These are phyloP conservation scores for Rhodeus uyekii DNA, from an alignment of 2,797 vertebrate species.

Conservation along the genomic window DNA sequence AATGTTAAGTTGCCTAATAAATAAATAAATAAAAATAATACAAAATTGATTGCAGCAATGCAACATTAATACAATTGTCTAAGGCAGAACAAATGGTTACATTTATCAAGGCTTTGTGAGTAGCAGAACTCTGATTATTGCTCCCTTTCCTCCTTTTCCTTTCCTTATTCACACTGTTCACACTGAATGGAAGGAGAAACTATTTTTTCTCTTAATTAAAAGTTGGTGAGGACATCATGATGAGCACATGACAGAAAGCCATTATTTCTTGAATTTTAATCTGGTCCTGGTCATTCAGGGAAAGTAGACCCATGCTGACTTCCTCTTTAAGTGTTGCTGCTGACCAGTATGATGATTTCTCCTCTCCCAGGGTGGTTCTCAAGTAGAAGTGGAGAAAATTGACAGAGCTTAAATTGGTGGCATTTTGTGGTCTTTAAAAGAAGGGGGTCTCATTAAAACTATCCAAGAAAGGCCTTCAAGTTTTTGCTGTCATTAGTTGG, in stretches of 20 bases:
- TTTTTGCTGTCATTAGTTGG: constrained; percentile 91
- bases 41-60: background rate
- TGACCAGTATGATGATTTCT: constrained; percentile 85
- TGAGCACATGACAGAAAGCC: constrained; percentile 87
- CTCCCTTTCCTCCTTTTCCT: background rate
- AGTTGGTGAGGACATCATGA: constrained; percentile 85
- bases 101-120: constrained; percentile 52
- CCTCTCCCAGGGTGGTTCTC: constrained; percentile 87
- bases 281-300: constrained; percentile 87
- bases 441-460: constrained; percentile 96
- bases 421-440: constrained; percentile 92
- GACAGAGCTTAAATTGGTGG: constrained; percentile 98
- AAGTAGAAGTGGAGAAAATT: constrained; percentile 92
- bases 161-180: constrained; percentile 36
- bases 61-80: background rate
- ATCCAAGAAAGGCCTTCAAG: constrained; percentile 79
- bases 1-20: background rate
- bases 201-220: constrained; percentile 91
- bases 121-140: constrained; percentile 34
- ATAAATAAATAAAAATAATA: background rate
- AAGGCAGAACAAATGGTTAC: constrained; percentile 6
- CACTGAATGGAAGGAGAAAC: constrained; percentile 49
- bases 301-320: constrained; percentile 89
- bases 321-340: constrained; percentile 91
- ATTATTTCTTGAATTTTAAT: constrained; percentile 95